Conservation (phyloP, 2,797 vertebrate genomes). For the Tokudaia muenninki region DNA sequence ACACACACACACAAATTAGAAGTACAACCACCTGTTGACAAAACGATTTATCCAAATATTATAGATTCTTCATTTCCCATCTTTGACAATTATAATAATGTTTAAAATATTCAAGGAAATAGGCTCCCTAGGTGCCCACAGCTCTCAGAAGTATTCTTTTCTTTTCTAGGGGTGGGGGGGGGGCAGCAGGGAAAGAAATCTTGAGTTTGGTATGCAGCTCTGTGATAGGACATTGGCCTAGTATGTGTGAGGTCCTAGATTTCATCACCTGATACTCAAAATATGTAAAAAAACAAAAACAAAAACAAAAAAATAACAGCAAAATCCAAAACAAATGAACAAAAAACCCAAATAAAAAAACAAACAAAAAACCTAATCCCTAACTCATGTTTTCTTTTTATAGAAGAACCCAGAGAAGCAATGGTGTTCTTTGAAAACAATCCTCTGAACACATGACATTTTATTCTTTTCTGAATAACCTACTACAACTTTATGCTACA, state of each 20-base stretch:
- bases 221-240: neutral
- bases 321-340: neutral
- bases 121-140: neutral
- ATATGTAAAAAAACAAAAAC: neutral
- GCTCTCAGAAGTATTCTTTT: neutral
- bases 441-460: neutral
- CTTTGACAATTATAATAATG: neutral
- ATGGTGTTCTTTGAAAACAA: neutral
- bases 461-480: neutral
- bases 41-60: neutral
- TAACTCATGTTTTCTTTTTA: neutral
- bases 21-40: neutral
- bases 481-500: neutral
- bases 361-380: neutral
- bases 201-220: neutral
- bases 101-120: neutral
- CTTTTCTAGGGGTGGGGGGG: neutral
- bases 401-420: neutral
- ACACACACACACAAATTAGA: neutral
- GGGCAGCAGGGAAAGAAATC: neutral
- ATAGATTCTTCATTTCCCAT: neutral
- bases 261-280: neutral
- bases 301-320: neutral
- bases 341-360: neutral
- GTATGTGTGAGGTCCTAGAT: neutral